phyloP scores from a whole-genome alignment of 2,113 vertebrate genomes.

The Triplophysa siluroides region DNA sequence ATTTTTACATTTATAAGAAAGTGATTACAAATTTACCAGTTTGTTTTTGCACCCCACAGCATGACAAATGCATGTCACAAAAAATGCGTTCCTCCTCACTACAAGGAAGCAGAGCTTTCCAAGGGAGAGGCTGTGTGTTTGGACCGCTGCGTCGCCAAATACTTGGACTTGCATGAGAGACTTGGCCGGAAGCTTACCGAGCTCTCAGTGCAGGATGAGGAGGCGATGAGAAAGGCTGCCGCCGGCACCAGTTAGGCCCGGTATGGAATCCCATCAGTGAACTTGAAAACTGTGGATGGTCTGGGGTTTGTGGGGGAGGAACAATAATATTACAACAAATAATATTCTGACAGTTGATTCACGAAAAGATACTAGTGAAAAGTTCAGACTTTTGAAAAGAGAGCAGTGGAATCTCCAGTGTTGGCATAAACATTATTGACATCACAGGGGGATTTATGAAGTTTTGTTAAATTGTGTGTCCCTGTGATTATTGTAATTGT shows the following conservation, averaged over 20 bases:
- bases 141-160: slow-evolving; percentile 96
- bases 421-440: background rate
- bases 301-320: slow-evolving; percentile 4
- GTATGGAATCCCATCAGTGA: background rate
- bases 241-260: slow-evolving; percentile 67
- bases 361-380: background rate
- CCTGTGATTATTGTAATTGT: background rate
- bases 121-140: slow-evolving; percentile 94
- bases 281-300: background rate
- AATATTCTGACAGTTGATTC: slow-evolving; percentile 28
- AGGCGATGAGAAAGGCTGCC: slow-evolving; percentile 86
- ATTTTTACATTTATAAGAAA: too few relatives aligned
- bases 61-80: slow-evolving; percentile 96
- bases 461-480: background rate
- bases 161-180: slow-evolving; percentile 92
- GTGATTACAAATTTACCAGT: background rate
- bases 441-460: background rate
- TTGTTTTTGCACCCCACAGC: slow-evolving; percentile 63
- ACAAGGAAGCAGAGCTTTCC: slow-evolving; percentile 92
- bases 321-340: background rate
- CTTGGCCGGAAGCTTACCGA: slow-evolving; percentile 94
- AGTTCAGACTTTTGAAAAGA: background rate
- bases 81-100: slow-evolving; percentile 93
- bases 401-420: background rate
- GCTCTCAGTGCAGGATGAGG: slow-evolving; percentile 92